A percentile compares a stretch with the other conserved stretches of the same genome.
phyloP scores from a whole-genome alignment of 1,140 invertebrate species.

The Akabosia matsudoensis region DNA sequence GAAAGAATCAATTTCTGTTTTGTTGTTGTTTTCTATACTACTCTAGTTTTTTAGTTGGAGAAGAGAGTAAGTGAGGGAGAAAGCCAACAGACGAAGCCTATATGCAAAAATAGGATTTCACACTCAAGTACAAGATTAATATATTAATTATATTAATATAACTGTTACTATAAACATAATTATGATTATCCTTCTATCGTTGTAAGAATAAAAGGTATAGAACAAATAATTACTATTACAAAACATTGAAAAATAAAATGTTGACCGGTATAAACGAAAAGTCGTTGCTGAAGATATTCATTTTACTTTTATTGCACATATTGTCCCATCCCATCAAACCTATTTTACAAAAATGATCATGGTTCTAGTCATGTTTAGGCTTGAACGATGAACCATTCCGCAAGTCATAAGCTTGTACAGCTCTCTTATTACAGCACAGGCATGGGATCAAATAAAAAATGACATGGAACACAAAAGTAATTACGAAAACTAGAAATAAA shows the following conservation, averaged over 20 bases:
- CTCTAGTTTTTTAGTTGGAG: too few relatives aligned
- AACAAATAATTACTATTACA: not conserved
- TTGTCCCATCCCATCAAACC: not conserved
- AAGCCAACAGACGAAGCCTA: constrained; percentile 21
- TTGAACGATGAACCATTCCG: not conserved
- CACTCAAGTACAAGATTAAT: constrained; percentile 22
- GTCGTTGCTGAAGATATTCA: too few relatives aligned
- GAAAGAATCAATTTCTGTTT: too few relatives aligned
- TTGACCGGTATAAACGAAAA: not conserved
- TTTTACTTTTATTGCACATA: not conserved
- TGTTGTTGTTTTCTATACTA: too few relatives aligned
- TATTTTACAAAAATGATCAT: not conserved
- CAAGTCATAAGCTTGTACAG: not conserved
- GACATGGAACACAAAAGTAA: not conserved
- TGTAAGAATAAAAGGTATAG: too few relatives aligned
- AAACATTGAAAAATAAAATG: not conserved
- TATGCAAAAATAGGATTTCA: constrained; percentile 22
- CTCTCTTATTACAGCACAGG: not conserved
- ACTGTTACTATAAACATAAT: not conserved
- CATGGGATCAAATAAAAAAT: not conserved
- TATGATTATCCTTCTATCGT: not conserved
- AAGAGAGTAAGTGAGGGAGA: too few relatives aligned
- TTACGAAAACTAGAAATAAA: not conserved
- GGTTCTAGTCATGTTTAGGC: not conserved
- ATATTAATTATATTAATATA: constrained; percentile 18